These are phyloP conservation scores for Orientallactaga sibirica DNA, from an alignment of 2,797 vertebrate genomes.

Conservation along the genomic window DNA sequence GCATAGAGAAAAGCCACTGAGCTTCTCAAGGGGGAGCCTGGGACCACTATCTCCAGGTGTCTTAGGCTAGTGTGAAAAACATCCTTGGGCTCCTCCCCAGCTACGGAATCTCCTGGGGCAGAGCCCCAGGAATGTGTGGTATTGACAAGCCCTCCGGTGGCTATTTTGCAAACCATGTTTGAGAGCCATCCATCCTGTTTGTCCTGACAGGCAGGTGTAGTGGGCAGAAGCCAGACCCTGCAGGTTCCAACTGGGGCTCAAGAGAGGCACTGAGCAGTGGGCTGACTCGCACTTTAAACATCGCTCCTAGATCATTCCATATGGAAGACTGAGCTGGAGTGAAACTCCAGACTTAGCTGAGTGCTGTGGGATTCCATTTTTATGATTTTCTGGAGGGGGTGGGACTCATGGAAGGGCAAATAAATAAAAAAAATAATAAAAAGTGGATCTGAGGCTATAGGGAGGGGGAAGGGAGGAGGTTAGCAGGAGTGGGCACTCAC, in stretches of 20 bases:
- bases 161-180: slow-evolving; percentile 48
- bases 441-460: not conserved
- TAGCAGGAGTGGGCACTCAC: too few relatives aligned
- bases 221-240: slow-evolving; percentile 63
- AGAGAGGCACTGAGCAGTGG: not conserved
- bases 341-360: not conserved
- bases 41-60: not conserved
- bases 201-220: slow-evolving; percentile 63
- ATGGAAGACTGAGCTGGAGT: not conserved
- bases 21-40: not conserved
- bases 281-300: slow-evolving; percentile 37
- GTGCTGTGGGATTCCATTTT: not conserved
- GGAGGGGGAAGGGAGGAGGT: not conserved
- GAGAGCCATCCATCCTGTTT: slow-evolving; percentile 76
- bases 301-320: not conserved
- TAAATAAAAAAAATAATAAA: not conserved
- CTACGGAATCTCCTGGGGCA: slow-evolving; percentile 25
- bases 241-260: slow-evolving; percentile 23
- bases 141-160: slow-evolving; percentile 76
- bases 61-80: slow-evolving; percentile 40
- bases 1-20: not conserved
- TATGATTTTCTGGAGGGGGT: not conserved
- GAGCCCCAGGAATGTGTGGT: slow-evolving; percentile 73
- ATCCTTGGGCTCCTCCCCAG: slow-evolving; percentile 32
- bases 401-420: not conserved